These are phyloP conservation scores for Temnothorax ravouxi DNA, from an alignment of 2,888 invertebrate genomes.

Conservation along the genomic window DNA sequence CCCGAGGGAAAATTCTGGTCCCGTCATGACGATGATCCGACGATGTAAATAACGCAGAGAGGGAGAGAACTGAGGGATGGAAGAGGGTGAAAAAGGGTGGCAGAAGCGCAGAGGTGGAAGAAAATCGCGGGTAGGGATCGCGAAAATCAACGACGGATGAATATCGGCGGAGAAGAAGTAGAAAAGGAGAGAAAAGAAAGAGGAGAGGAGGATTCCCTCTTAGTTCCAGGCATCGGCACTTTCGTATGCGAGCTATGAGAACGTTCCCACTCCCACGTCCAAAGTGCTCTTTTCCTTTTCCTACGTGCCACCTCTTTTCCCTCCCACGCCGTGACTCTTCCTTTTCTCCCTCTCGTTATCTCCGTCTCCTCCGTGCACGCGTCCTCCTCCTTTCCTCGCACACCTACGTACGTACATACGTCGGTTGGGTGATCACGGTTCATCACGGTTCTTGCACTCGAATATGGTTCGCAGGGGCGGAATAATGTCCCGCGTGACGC, in stretches of 20 bases:
- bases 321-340: conserved; percentile 56
- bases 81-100: conserved; percentile 10
- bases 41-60: conserved; percentile 5
- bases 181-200: conserved; percentile 53
- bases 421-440: conserved; percentile 43
- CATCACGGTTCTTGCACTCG: conserved; percentile 46
- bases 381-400: conserved; percentile 13
- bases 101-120: conserved; percentile 46
- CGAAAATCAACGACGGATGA: conserved; percentile 71
- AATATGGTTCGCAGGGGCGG: conserved; percentile 18
- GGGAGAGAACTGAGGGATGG: not conserved
- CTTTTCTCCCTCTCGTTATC: conserved; percentile 44
- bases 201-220: conserved; percentile 53
- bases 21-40: not conserved
- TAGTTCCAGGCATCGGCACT: conserved; percentile 72
- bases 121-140: conserved; percentile 64
- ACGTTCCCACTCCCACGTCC: conserved; percentile 86
- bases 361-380: conserved; percentile 27
- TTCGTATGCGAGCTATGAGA: conserved; percentile 82
- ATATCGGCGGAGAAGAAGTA: conserved; percentile 69
- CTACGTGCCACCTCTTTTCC: too few relatives aligned
- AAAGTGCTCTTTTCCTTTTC: conserved; percentile 83
- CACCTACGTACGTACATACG: conserved; percentile 3
- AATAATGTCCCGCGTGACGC: conserved; percentile 7
- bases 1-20: not conserved